phyloP scores from a whole-genome alignment of 2,113 vertebrate species.

The Etheostoma cragini region DNA sequence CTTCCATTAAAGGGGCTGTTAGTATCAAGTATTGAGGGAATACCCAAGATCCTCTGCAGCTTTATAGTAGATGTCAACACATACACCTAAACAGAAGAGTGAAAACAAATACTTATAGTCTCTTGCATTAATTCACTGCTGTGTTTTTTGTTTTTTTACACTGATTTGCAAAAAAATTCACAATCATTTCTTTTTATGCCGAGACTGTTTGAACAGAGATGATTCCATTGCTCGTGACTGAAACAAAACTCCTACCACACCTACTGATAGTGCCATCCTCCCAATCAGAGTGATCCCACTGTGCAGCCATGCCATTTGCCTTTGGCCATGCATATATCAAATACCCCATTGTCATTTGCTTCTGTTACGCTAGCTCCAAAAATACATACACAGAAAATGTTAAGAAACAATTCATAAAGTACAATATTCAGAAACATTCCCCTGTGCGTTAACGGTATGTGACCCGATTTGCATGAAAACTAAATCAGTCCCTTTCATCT shows the following conservation, averaged over 20 bases:
- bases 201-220: neutral
- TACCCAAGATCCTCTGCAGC: slow-evolving; percentile 7
- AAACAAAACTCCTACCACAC: too few species aligned
- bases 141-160: neutral
- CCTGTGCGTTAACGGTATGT: neutral
- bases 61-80: neutral
- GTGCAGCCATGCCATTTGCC: neutral
- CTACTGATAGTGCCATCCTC: too few species aligned
- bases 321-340: neutral
- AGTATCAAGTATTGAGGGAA: slow-evolving; percentile 19
- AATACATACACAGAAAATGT: neutral
- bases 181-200: too few species aligned
- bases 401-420: neutral
- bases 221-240: too few species aligned
- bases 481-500: neutral
- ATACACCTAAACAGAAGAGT: neutral
- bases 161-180: slow-evolving; percentile 10
- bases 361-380: neutral
- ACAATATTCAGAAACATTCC: slow-evolving; percentile 16
- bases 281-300: neutral
- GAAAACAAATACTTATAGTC: neutral
- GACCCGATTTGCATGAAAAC: neutral
- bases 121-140: neutral
- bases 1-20: slow-evolving; percentile 21
- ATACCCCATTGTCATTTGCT: neutral